phyloP scores from a whole-genome alignment of 2,113 vertebrate genomes.

The Tauraco erythrolophus region DNA sequence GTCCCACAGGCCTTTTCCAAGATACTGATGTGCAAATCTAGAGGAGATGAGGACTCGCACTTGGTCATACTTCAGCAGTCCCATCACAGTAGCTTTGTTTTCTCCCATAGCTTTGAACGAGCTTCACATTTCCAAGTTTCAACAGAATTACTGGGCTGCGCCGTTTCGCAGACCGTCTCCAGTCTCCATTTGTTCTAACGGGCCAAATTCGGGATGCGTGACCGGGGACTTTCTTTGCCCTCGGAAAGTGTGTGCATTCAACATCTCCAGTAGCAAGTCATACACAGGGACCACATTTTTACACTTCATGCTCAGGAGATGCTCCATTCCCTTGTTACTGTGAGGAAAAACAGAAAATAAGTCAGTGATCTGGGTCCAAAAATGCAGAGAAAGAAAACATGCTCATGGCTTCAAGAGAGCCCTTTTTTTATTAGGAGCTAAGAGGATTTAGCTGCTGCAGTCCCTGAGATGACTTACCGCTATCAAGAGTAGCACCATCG shows the following conservation, averaged over 20 bases:
- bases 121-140: background rate
- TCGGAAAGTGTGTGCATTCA: constrained; percentile 88
- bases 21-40: background rate
- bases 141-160: background rate
- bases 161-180: background rate
- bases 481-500: background rate
- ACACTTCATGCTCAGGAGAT: constrained; percentile 95
- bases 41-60: background rate
- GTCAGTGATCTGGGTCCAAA: background rate
- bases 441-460: background rate
- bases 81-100: background rate
- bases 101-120: background rate
- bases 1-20: background rate
- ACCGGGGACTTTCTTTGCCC: constrained; percentile 71
- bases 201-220: constrained; percentile 41
- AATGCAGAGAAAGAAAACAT: background rate
- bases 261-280: constrained; percentile 94
- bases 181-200: constrained; percentile 32
- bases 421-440: background rate
- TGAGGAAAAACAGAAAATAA: background rate
- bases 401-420: background rate
- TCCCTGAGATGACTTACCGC: background rate
- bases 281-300: constrained; percentile 94
- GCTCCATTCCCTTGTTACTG: constrained; percentile 98
- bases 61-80: background rate